These are phyloP conservation scores for Sparidentex hasta DNA, from an alignment of 2,797 vertebrate genomes.

Conservation along the genomic window DNA sequence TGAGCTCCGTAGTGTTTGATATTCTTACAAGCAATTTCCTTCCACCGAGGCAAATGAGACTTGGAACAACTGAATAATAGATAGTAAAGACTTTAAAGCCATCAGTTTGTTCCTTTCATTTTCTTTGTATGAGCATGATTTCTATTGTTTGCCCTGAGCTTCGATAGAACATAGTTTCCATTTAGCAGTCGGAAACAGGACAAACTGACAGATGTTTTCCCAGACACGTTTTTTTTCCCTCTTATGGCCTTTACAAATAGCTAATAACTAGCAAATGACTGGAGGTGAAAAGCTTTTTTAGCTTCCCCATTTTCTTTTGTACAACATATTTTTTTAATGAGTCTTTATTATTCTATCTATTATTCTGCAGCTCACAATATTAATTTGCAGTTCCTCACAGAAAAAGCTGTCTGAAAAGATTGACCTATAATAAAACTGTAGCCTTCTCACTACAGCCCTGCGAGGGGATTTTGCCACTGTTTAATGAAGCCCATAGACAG, in stretches of 20 bases:
- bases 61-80: constrained; percentile 22
- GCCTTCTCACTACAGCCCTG: constrained; percentile 28
- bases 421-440: constrained; percentile 41
- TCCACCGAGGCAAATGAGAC: constrained; percentile 17
- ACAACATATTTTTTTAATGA: constrained; percentile 8
- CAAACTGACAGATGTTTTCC: background rate
- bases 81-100: constrained; percentile 19
- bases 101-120: constrained; percentile 22
- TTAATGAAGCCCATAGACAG: constrained; percentile 63
- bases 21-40: constrained; percentile 30
- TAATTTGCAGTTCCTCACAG: constrained; percentile 33
- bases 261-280: constrained; percentile 26
- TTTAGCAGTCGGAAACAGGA: constrained; percentile 23
- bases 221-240: background rate
- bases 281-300: constrained; percentile 1
- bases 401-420: constrained; percentile 13
- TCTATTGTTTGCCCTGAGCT: constrained; percentile 39
- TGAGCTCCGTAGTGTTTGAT: constrained; percentile 20
- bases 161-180: constrained; percentile 16
- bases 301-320: background rate
- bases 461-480: constrained; percentile 46
- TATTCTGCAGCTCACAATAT: constrained; percentile 8
- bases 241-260: constrained; percentile 14
- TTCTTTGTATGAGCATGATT: background rate
- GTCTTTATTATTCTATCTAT: background rate